A percentile compares a stretch with the other conserved stretches of the same genome.
Conservation (phyloP, 2,113 vertebrate species). For the Fregetta grallaria region DNA sequence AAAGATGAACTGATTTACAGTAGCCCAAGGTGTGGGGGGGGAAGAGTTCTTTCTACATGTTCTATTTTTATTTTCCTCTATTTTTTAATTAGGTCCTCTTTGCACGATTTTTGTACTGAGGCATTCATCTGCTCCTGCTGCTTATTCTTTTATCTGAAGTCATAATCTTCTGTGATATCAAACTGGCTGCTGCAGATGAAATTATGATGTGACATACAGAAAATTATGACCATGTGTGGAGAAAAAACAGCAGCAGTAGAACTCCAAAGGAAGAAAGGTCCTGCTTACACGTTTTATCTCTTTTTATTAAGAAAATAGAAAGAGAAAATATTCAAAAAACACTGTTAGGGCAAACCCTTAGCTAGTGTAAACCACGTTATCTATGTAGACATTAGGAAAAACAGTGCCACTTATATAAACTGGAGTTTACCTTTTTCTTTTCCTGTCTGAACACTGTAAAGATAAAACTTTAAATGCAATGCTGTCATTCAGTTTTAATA, state of each 20-base stretch:
- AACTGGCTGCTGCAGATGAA: background rate
- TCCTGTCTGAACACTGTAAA: background rate
- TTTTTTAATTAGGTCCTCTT: background rate
- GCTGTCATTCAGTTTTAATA: background rate
- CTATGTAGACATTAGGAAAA: background rate
- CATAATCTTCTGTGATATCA: background rate
- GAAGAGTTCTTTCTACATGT: background rate
- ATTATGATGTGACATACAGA: background rate
- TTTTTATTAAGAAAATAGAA: background rate
- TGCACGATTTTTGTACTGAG: background rate
- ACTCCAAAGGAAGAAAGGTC: background rate
- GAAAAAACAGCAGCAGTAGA: background rate
- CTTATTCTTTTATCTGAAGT: background rate
- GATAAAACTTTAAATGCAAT: background rate
- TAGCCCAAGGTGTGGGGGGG: background rate
- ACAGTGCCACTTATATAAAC: background rate
- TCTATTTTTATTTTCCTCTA: background rate
- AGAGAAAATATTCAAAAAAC: background rate
- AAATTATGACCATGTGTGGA: background rate
- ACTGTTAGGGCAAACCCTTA: background rate
- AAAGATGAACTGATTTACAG: background rate
- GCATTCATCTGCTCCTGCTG: background rate
- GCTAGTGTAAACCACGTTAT: background rate
- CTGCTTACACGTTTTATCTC: background rate
- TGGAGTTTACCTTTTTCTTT: background rate